Evolutionary conservation across 1,140 invertebrate genomes (phyloP), one percentile per base, ranked within the genome.

Genomic region (Trachymyrmex septentrionalis): DNA sequence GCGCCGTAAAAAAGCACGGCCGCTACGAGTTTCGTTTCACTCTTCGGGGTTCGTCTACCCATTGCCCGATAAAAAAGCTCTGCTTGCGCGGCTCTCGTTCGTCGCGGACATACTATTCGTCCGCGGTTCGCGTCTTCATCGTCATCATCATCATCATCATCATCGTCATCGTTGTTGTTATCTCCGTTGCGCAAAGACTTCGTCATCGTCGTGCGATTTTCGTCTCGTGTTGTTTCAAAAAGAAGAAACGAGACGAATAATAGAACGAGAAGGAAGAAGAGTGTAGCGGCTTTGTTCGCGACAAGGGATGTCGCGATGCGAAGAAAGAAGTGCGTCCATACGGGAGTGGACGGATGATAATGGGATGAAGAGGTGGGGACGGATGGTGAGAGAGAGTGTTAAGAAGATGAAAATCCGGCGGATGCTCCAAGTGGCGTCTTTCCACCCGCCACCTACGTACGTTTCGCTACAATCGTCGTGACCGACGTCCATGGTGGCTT

Each of bases 31-130:
- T 84, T 86, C 87, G 91, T 90, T 91, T 87, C 91, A 91, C 90
- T 90, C 88, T 89, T 88, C 91, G 89, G 88, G 87, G 86, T 91
- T 91, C 86, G 87, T 92, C 90, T 92, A 88, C 87, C 81, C 75
- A 81, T 91, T 89, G 86, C 90, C 91, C 92, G 93, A 94, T 93
- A 93, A 94, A 94, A 94, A 94, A 93, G 93, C 92, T 93, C 77
- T 84, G 88, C 72, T 85, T 71, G 86, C 86, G 88, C 86, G 88
- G 53, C 82, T 90, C 76, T 69, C 89, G 88, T 90, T 84, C 85
- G 85, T 89, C 85, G 88, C 38, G 80, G 55, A 30, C 69, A 75
- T 75, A 84, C 19, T 3, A 69, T 75, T 61, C 80, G 80, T 61
- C 34, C 69, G 69, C 38, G 61, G 61, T 64, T 55, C 82, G 82